Percentiles rank a stretch among this genome's conserved stretches.
These are phyloP conservation scores for Sus cebifrons DNA, from an alignment of 2,797 vertebrate species.

Conservation along the genomic window DNA sequence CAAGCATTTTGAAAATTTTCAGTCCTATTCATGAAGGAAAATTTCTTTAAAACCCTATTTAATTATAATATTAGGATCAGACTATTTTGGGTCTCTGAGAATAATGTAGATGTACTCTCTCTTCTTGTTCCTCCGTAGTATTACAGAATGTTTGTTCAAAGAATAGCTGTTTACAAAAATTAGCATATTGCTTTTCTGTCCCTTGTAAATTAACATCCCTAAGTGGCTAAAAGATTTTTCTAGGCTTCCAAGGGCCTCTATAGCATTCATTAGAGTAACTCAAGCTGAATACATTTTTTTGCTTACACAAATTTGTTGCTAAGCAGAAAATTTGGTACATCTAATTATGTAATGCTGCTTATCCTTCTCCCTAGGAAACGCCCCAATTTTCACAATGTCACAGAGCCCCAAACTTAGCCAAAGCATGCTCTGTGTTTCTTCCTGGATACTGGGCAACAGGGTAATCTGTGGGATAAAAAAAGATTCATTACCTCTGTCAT, in stretches of 20 bases:
- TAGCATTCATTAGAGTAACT: constrained; percentile 93
- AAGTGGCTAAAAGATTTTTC: constrained; percentile 90
- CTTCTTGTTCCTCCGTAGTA: constrained; percentile 33
- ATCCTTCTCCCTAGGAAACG: constrained; percentile 91
- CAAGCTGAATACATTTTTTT: constrained; percentile 90
- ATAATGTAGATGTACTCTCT: constrained; percentile 79
- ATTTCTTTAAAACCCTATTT: constrained; percentile 70
- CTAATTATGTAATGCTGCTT: constrained; percentile 94
- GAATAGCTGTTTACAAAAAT: constrained; percentile 91
- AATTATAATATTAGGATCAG: constrained; percentile 74
- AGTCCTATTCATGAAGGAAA: constrained; percentile 70
- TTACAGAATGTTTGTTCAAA: constrained; percentile 86
- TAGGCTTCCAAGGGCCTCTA: constrained; percentile 89
- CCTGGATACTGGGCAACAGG: constrained; percentile 86
- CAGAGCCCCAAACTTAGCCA: constrained; percentile 86
- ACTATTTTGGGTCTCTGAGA: constrained; percentile 82
- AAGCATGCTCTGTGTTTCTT: constrained; percentile 83
- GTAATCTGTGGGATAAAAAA: constrained; percentile 81
- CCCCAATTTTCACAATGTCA: constrained; percentile 90
- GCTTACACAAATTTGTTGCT: constrained; percentile 97
- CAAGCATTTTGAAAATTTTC: constrained; percentile 72
- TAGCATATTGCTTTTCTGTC: constrained; percentile 88
- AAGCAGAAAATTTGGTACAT: constrained; percentile 93
- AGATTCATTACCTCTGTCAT: constrained; percentile 82
- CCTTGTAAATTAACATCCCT: constrained; percentile 92